Base-by-base conservation (phyloP, 2,888 invertebrate species). In the Polyommatus iphigenia region DNA sequence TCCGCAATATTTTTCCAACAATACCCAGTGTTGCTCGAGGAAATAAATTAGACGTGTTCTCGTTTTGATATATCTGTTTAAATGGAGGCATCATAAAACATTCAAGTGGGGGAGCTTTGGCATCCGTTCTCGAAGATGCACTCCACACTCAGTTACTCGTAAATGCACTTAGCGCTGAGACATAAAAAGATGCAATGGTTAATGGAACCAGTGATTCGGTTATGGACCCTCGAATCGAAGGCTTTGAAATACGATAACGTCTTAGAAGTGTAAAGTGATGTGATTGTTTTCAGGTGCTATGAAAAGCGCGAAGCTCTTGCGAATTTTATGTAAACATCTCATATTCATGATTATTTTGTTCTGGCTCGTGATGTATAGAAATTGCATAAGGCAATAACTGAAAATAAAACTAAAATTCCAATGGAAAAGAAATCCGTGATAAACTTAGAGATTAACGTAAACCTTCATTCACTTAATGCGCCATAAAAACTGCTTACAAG, bases 131-230 rank as follows among this genome's bases (percentile, higher is more conserved):
- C 5, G 83, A 83, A 85, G 84, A 84, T 80, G 83, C 81, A 80
- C 82, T 80, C 81, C 79, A 80, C 86, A 86, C 86, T 88, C 87
- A 89, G 87, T 88, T 89, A 91, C 91, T 89, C 88, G 91, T 88
- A 90, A 92, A 92, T 90, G 91, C 92, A 92, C 92, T 92, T 92
- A 93, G 87, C 88, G 87, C 85, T 83, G 86, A 85, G 88, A 89
- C 87, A 88, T 90, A 91, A 91, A 92, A 91, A 90, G 90, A 91
- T 90, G 90, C 87, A 87, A 88, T 90, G 89, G 89, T 90, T 91
- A 91, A 92, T 89, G 89, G 88, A 84, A 82, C 82, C 83, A 91
- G 85, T 81, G 83, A 83, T 85, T 85, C 82, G 83, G 82, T 84
- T 82, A 83, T 82, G 82, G 83, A 82, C 80, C 83, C 82, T 83